phyloP scores from a whole-genome alignment of 2,888 invertebrate species.

The Meiosimyza platycephala region DNA sequence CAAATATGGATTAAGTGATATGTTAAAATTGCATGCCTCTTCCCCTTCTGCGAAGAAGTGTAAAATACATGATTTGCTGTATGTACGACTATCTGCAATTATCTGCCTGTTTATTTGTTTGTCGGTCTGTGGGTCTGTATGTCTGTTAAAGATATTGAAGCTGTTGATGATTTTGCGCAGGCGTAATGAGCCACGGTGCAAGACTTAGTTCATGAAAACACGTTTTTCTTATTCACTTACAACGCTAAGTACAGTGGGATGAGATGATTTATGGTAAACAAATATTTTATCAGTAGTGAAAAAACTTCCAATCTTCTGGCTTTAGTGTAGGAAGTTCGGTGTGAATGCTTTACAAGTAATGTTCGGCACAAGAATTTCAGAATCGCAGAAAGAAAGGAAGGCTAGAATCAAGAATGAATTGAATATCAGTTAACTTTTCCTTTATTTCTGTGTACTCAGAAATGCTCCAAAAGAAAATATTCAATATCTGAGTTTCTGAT shows the following conservation, averaged over 20 bases:
- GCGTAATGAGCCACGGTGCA: slow-evolving; percentile 59
- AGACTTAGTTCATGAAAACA: slow-evolving; percentile 51
- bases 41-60: neutral
- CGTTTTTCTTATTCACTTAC: too few species aligned
- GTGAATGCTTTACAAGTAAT: too few species aligned
- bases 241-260: neutral
- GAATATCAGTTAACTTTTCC: too few species aligned
- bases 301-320: neutral
- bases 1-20: too few species aligned
- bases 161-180: slow-evolving; percentile 49
- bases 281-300: neutral
- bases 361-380: too few species aligned
- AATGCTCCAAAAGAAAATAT: too few species aligned
- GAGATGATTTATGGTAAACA: neutral
- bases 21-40: neutral
- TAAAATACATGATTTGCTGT: slow-evolving; percentile 1
- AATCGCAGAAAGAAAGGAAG: too few species aligned
- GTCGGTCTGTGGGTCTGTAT: neutral
- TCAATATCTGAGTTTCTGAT: too few species aligned
- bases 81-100: neutral
- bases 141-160: slow-evolving; percentile 1
- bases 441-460: too few species aligned
- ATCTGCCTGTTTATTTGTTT: neutral
- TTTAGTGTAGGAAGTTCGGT: neutral
- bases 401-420: too few species aligned